Evolutionary conservation across 2,888 invertebrate species (phyloP), one percentile per base, ranked within the genome.

Genomic region (Campaea margaritaria): DNA sequence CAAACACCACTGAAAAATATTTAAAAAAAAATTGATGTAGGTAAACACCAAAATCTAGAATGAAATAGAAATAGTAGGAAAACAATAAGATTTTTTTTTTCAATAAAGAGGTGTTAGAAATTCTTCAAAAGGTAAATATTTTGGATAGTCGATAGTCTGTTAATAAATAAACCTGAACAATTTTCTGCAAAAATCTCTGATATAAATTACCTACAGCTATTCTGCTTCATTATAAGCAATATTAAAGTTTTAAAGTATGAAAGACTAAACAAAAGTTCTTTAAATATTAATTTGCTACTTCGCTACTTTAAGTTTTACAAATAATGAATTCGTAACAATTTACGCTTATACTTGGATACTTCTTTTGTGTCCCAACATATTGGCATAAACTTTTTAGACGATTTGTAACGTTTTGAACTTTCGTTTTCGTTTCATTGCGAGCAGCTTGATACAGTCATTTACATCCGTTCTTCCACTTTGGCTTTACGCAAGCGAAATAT

Each of bases 311-410:
- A 41, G 31, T 50, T 45, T 51, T n/a, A 51, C 13, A 14, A 34
- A 14, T 16, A 54, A 46, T 44, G 27, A 47, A 51, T 47, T 51
- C 15, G 41, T 51, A 46, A 56, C 28, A 51, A 43, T 1, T 34
- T 15, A 36, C 44, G 10, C 44, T 21, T 41, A 52, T 41, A 46
- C 46, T 15, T 16, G 21, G 5, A 21, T 21, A 31, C 44, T 57
- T 56, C 45, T 57, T 49, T 51, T 45, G 50, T 46, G 34, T 51
- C 46, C 43, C 15, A 41, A 46, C 39, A 56, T 50, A 44, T 44
- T 12, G 41, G 38, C 14, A 51, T 31, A 51, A 46, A 15, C 13
- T 46, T 41, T 9, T 45, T 15, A 16, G 31, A 39, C 46, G 41
- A 45, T 47, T 16, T 48, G n/a, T n/a, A 12, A 36, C 8, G 34